Base-by-base conservation (phyloP, 2,888 invertebrate species). In the Drosophila prolongata region DNA sequence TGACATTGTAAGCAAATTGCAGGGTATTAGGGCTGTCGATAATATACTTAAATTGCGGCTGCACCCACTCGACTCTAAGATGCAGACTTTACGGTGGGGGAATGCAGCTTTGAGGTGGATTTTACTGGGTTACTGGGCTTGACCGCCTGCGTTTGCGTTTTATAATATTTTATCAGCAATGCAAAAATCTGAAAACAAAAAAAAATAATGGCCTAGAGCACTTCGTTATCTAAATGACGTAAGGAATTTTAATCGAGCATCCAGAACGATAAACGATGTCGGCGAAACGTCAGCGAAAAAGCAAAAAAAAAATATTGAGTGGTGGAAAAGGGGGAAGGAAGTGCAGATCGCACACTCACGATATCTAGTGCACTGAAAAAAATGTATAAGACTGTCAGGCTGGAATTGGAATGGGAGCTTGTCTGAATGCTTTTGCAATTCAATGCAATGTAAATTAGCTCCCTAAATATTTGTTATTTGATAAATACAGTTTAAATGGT, bases 161-260 rank as follows among this genome's bases (percentile, higher is more conserved):
- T 53, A 46, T 47, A 38, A 40, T 35, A 65, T 55, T 66, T 66
- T 66, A 66, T 66, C 66, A 66, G 66, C 67, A 67, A 47, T 66
- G 67, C 65, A 47, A 47, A 55, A 66, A 66, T 65, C 65, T 65
- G 5, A 5, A 35, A 30, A 16, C 30, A 35, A 9, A n/a, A 38
- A 19, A 24, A 14, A 52, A 44, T 34, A n/a, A 27, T 54, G 30
- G 34, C 61, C 47, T 30, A 37, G 42, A 37, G 53, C 50, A 30
- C 24, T 50, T 69, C 40, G 47, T 44, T 52, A 72, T 81, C 80
- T 80, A 85, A 85, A 87, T 87, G 84, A 89, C 79, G 81, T 69
- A 72, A 85, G 73, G 89, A 85, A 85, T 85, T 85, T 85, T 85
- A 85, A 85, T 85, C 88, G 85, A 86, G 87, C 89, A 72, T 77